phyloP scores from a whole-genome alignment of 2,113 vertebrate species.

The Haemorhous mexicanus region DNA sequence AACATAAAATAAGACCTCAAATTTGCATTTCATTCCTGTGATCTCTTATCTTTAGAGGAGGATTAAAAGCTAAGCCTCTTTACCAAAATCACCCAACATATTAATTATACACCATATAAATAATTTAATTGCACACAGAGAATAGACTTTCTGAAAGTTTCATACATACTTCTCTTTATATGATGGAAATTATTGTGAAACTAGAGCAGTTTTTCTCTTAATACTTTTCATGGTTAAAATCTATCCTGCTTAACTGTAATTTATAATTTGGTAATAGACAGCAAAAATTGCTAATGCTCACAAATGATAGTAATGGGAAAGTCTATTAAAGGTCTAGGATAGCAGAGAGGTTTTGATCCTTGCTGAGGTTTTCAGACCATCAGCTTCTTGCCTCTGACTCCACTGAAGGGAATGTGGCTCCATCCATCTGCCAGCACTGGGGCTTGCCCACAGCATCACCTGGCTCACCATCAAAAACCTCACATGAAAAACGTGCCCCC shows the following conservation, averaged over 20 bases:
- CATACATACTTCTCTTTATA: neutral
- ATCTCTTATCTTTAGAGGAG: constrained; percentile 49
- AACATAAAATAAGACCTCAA: constrained; percentile 31
- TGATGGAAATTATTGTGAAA: neutral
- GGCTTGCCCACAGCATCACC: neutral
- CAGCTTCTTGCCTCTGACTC: neutral
- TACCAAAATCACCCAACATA: constrained; percentile 35
- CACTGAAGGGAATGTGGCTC: neutral
- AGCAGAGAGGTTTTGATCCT: neutral
- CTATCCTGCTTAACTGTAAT: neutral
- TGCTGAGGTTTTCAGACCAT: neutral
- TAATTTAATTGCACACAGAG: constrained; percentile 32
- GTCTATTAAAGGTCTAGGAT: neutral
- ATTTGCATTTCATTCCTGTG: constrained; percentile 57
- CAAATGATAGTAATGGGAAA: neutral
- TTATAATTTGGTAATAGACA: neutral
- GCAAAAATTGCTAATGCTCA: neutral
- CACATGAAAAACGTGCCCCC: neutral
- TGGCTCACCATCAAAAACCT: neutral
- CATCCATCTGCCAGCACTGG: neutral
- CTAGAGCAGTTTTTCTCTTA: neutral
- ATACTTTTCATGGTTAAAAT: neutral
- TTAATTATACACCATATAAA: constrained; percentile 56
- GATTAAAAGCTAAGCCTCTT: constrained; percentile 64
- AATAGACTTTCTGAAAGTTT: constrained; percentile 36